A percentile compares a stretch with the other conserved stretches of the same genome.
Evolutionary conservation across 2,797 vertebrate species (phyloP).

Genomic region (Clarias pachynema): DNA sequence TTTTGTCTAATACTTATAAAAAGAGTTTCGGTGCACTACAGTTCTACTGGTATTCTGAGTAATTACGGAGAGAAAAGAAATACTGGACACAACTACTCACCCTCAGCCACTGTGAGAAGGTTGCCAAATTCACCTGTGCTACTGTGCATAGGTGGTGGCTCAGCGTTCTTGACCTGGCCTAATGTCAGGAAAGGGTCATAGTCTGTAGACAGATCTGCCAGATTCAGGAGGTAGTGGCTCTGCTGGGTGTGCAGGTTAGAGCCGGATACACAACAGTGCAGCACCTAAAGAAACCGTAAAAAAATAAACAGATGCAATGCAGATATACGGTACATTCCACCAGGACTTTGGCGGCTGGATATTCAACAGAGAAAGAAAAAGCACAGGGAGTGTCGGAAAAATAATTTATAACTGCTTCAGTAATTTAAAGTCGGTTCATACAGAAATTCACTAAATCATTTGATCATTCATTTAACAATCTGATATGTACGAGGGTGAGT

Average conservation of each 20-base stretch:
- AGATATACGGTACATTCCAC: neutral
- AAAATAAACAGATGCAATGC: neutral
- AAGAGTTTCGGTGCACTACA: slow-evolving; percentile 32
- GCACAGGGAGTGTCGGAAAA: neutral
- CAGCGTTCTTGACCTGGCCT: slow-evolving; percentile 85
- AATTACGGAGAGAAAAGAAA: neutral
- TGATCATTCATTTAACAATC: neutral
- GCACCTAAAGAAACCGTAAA: slow-evolving; percentile 73
- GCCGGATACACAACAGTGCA: slow-evolving; percentile 93
- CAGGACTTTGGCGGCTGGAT: neutral
- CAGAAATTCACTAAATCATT: neutral
- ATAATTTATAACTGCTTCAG: neutral
- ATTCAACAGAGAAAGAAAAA: neutral
- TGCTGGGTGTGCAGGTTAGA: slow-evolving; percentile 92
- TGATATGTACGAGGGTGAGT: too few species aligned
- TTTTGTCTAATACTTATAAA: slow-evolving; percentile 51
- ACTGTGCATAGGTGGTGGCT: slow-evolving; percentile 77
- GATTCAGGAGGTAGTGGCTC: slow-evolving; percentile 89
- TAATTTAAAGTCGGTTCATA: neutral
- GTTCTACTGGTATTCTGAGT: neutral
- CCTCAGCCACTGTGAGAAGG: slow-evolving; percentile 94
- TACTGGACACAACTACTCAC: slow-evolving; percentile 67
- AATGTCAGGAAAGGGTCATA: slow-evolving; percentile 90
- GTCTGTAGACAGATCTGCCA: slow-evolving; percentile 88
- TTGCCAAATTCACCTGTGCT: slow-evolving; percentile 81